Conservation (phyloP, 2,113 vertebrate genomes). For the Colaptes auratus region DNA sequence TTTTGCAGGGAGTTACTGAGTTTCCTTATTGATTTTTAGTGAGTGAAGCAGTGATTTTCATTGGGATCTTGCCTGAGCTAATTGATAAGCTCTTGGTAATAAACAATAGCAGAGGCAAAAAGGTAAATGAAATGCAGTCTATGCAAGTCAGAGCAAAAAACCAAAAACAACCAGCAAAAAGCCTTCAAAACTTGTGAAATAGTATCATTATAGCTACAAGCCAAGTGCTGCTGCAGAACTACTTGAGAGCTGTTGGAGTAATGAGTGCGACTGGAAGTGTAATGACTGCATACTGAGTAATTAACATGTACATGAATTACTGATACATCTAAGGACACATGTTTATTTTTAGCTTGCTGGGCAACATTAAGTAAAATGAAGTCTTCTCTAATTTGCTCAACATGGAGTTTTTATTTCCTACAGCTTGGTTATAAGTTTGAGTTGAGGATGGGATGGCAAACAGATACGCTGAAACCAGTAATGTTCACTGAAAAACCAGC, state of each 20-base stretch:
- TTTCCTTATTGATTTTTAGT: slow-evolving; percentile 43
- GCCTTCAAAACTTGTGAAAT: background rate
- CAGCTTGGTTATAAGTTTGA: slow-evolving; percentile 11
- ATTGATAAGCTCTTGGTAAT: slow-evolving; percentile 57
- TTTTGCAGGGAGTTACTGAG: slow-evolving; percentile 36
- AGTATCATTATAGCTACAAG: background rate
- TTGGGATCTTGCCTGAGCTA: slow-evolving; percentile 42
- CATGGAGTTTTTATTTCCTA: slow-evolving; percentile 3
- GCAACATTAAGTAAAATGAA: slow-evolving; percentile 36
- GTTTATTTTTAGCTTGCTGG: slow-evolving; percentile 62
- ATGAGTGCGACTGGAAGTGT: slow-evolving; percentile 14
- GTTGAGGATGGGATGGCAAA: background rate
- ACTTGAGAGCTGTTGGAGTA: slow-evolving; percentile 5
- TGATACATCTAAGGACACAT: background rate
- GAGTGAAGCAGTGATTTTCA: slow-evolving; percentile 26
- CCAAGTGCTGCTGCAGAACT: slow-evolving; percentile 6
- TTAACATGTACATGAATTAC: slow-evolving; percentile 50
- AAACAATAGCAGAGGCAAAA: slow-evolving; percentile 44
- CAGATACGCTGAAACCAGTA: background rate
- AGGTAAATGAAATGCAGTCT: slow-evolving; percentile 41
- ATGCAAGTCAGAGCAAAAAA: slow-evolving; percentile 8
- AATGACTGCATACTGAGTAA: slow-evolving; percentile 57
- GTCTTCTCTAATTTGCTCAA: slow-evolving; percentile 8
- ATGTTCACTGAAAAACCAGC: background rate
- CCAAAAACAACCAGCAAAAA: background rate